Conservation (phyloP, 2,797 vertebrate genomes). For the Rhinoraja longicauda region DNA sequence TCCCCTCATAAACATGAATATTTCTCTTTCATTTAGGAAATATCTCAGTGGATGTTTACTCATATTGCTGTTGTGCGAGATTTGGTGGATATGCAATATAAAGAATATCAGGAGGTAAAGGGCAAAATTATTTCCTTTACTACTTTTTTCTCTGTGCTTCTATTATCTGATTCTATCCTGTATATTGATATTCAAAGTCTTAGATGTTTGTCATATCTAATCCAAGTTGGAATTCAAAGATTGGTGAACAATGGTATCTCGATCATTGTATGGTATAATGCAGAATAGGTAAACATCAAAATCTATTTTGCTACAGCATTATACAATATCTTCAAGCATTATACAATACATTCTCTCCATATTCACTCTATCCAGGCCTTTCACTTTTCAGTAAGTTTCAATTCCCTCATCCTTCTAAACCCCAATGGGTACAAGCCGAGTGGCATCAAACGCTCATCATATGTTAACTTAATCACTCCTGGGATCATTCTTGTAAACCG, state of each 20-base stretch:
- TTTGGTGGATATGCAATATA: constrained; percentile 91
- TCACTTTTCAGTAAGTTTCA: too few relatives aligned
- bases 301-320: too few relatives aligned
- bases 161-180: neutral
- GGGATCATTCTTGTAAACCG: too few relatives aligned
- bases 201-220: neutral
- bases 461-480: too few relatives aligned
- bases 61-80: constrained; percentile 95
- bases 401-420: too few relatives aligned
- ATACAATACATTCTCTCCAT: too few relatives aligned
- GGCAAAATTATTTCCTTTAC: neutral
- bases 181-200: neutral
- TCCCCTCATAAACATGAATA: neutral
- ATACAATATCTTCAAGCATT: too few relatives aligned
- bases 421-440: too few relatives aligned
- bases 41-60: constrained; percentile 98
- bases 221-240: neutral
- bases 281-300: too few relatives aligned
- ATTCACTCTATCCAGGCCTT: too few relatives aligned
- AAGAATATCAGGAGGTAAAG: constrained; percentile 91
- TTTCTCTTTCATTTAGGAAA: constrained; percentile 69
- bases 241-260: neutral
- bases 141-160: neutral
- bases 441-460: too few relatives aligned
- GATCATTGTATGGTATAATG: too few relatives aligned